Percentiles rank a stretch among this genome's conserved stretches.
These are phyloP conservation scores for Chondrilla cf. caribensis DNA, from an alignment of 37 sponge, comb jelly and placozoan genomes.

Conservation along the genomic window DNA sequence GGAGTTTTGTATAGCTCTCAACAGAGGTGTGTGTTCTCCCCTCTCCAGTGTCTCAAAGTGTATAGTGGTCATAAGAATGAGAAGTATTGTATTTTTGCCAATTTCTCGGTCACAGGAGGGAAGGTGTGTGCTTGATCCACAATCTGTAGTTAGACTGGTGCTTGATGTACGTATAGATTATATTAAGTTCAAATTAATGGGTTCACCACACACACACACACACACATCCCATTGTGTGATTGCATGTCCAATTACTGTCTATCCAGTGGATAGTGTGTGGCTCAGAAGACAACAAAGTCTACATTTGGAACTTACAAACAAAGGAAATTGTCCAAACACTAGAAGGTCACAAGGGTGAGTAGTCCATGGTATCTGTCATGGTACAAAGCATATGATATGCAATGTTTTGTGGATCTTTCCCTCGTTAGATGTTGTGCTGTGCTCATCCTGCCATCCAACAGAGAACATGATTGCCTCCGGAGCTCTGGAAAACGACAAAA, in stretches of 20 bases:
- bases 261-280: constrained; percentile 96
- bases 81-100: constrained; percentile 95
- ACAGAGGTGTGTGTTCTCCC: too few species aligned
- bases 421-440: constrained; percentile 83
- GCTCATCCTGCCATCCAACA: constrained; percentile 93
- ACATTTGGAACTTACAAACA: constrained; percentile 98
- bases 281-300: constrained; percentile 93
- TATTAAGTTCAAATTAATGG: not conserved
- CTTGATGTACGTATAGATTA: not conserved
- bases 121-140: constrained; percentile 60
- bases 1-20: too few species aligned
- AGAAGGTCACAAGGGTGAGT: constrained; percentile 83
- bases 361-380: not conserved
- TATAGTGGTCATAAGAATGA: constrained; percentile 98
- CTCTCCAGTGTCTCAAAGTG: constrained; percentile 80
- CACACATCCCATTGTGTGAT: too few species aligned
- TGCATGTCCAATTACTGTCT: not conserved
- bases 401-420: not conserved
- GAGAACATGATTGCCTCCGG: constrained; percentile 97
- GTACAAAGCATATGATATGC: not conserved
- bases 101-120: constrained; percentile 99
- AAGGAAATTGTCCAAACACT: constrained; percentile 95
- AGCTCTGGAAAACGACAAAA: constrained; percentile 89
- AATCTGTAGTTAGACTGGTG: not conserved
- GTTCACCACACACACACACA: too few species aligned